Percentiles rank a stretch among this genome's conserved stretches.
Evolutionary conservation across 1,140 invertebrate genomes (phyloP).

Genomic region (Bombyx mori): DNA sequence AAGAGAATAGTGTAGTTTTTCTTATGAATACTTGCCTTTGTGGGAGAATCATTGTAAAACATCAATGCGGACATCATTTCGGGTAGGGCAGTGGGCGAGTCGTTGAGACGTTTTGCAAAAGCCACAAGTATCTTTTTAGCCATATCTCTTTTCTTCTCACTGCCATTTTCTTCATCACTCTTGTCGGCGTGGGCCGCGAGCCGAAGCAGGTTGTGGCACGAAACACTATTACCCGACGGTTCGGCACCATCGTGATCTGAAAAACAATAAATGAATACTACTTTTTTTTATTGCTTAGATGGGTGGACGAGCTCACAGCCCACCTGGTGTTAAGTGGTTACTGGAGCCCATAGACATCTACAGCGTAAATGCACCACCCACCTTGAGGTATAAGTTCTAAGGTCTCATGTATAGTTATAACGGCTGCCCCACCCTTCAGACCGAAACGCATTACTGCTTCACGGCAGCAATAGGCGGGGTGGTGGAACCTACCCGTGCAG

Average conservation of each 20-base stretch:
- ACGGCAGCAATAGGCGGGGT: too few species aligned
- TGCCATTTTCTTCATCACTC: conserved; percentile 64
- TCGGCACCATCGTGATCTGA: conserved; percentile 95
- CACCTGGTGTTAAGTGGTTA: too few species aligned
- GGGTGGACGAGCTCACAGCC: too few species aligned
- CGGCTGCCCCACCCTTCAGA: too few species aligned
- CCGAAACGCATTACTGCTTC: too few species aligned
- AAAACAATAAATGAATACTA: conserved; percentile 22
- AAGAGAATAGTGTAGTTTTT: too few species aligned
- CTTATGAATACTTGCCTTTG: conserved; percentile 69
- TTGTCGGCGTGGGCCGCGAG: conserved; percentile 78
- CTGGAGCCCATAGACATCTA: too few species aligned
- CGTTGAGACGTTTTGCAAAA: conserved; percentile 74
- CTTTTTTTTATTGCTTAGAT: too few species aligned
- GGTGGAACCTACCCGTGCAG: too few species aligned
- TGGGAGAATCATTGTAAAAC: conserved; percentile 76
- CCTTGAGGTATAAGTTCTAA: too few species aligned
- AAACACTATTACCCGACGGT: conserved; percentile 92
- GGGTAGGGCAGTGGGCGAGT: conserved; percentile 76
- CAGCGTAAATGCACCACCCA: too few species aligned
- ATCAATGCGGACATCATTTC: conserved; percentile 85
- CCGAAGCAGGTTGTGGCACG: conserved; percentile 85
- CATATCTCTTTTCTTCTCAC: conserved; percentile 69
- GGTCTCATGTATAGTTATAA: too few species aligned
- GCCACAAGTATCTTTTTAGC: conserved; percentile 75